Base-by-base conservation (phyloP, 2,888 invertebrate genomes). In the Drosophila mettleri region DNA sequence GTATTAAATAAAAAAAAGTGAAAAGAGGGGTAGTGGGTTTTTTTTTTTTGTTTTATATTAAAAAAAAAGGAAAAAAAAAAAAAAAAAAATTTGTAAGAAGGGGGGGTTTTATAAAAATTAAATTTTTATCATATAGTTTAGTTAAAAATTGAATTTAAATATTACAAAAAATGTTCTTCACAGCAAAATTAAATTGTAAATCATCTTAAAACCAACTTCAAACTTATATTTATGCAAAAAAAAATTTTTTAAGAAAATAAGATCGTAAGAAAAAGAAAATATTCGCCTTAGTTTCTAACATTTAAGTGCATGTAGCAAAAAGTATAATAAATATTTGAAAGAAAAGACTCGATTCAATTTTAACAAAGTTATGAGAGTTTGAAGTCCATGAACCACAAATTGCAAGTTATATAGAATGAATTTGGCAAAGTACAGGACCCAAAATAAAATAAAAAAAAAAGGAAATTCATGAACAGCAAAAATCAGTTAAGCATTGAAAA, bases 281-380 rank as follows among this genome's bases (percentile, higher is more conserved):
- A 18, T 18, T 18, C 18, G 4, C 18, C 9, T 4, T 16, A 3
- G 12, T 38, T 38, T 38, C 10, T 38, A 18, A 4, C 3, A 38
- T 1, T 10, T 38, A 1, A 24, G 3, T 20, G 39, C 36, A 36
- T 36, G n/a, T 2, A 33, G 5, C 38, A 9, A n/a, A n/a, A n/a
- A 1, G 4, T 12, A 14, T 7, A 3, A 14, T 20, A 39, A 43
- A 43, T 43, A 27, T 43, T 24, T 43, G n/a, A 22, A n/a, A 33
- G 22, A 51, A 33, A 18, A 18, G n/a, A n/a, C 3, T 33, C 20
- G 48, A 10, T 38, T 33, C 14, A 27, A 12, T 22, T 39, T 34
- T 34, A 18, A 38, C 52, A 39, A 64, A 39, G 38, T 46, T 38
- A 31, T 46, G 29, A 33, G 22, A 60, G 20, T 33, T 48, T 20